Conservation (phyloP, 2,113 vertebrate genomes). For the Xiphophorus maculatus region DNA sequence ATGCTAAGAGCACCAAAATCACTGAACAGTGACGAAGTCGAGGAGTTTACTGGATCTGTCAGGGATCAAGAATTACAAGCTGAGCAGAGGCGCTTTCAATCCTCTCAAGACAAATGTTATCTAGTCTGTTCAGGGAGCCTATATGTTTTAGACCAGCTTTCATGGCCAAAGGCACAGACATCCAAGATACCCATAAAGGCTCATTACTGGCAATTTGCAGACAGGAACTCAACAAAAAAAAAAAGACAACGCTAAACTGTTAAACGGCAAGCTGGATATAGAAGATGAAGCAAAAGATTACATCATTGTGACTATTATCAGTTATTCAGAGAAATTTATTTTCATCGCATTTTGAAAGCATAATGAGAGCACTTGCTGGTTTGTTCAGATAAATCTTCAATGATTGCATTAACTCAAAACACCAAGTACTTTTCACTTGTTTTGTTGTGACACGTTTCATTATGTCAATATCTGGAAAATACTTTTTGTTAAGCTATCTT, state of each 20-base stretch:
- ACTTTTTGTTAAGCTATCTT: too few species aligned
- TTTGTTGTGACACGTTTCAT: too few species aligned
- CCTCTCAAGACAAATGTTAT: neutral
- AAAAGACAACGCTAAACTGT: neutral
- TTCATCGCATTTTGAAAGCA: neutral
- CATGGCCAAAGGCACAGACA: neutral
- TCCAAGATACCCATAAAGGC: neutral
- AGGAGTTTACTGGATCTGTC: slow-evolving; percentile 92
- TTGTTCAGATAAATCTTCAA: neutral
- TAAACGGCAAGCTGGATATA: neutral
- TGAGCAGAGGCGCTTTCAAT: neutral
- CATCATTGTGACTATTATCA: neutral
- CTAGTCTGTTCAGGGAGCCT: neutral
- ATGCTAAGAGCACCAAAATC: slow-evolving; percentile 97
- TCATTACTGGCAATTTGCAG: neutral
- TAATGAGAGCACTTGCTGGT: neutral
- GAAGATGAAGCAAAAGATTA: neutral
- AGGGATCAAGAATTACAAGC: slow-evolving; percentile 11
- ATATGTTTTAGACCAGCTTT: neutral
- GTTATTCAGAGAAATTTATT: neutral
- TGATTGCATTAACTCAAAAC: neutral
- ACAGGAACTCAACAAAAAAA: neutral
- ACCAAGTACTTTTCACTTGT: neutral
- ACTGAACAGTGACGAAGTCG: slow-evolving; percentile 94
- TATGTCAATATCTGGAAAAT: too few species aligned